Evolutionary conservation across 2,888 invertebrate genomes (phyloP), one percentile per base, ranked within the genome.

Genomic region (Aphidoletes aphidimyza): DNA sequence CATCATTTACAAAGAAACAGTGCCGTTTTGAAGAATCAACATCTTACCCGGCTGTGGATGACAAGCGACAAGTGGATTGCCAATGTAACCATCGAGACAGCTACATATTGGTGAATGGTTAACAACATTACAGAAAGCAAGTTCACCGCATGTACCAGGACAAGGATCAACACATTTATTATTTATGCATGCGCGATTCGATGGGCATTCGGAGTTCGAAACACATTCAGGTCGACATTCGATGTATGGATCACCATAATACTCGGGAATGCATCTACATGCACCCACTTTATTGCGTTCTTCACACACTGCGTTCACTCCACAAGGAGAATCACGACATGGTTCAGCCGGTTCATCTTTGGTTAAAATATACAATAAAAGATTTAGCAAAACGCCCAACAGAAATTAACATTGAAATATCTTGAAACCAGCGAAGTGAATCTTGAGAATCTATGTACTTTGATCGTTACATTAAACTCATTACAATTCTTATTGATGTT

Each of bases 111-210:
- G 94, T 54, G 93, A 92, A 88, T 94, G 94, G 88, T 93, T 93
- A 85, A 93, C 90, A 17, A 93, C 93, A 85, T 86, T 92, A 91
- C 94, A 94, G 87, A 93, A 92, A 8, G 96, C 95, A 88, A 95
- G 95, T 87, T 94, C 90, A 78, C 96, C 96, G 88, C 96, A 96
- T 85, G 94, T 94, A 86, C 96, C 95, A 30, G 94, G 93, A 87
- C 96, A 97, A 14, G 96, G 96, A 90, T 96, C 94, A 87, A 92
- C 92, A 89, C 97, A 97, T 91, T 95, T 96, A 87, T 93, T 93
- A 88, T 93, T 94, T 85, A 92, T 91, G 87, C 94, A 94, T 34
- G 94, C 93, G 87, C 92, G 92, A 84, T 92, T 92, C 85, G 91
- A 90, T 83, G 91, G 89, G 87, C 94, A 95, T 87, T 94, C 94